Base-by-base conservation (phyloP, 2,888 invertebrate genomes). In the Eutolmus rufibarbis region DNA sequence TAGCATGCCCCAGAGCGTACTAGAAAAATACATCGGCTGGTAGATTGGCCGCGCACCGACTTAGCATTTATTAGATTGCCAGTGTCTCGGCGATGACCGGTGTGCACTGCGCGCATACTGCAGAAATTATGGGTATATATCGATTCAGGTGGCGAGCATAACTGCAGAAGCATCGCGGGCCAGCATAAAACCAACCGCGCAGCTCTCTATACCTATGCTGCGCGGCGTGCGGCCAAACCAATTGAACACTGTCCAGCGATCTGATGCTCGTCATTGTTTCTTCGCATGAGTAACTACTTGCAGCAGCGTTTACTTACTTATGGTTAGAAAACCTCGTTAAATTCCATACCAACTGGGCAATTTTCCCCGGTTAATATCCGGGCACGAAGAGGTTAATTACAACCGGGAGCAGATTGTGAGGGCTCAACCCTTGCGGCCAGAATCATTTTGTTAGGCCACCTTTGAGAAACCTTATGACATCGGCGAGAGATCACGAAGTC, bases 61-160 rank as follows among this genome's bases (percentile, higher is more conserved):
- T 66, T 66, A 66, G 66, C 66, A 66, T 66, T 66, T 66, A 66
- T 66, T 66, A 66, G 66, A 66, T 66, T 66, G 66, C 9, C 28
- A 12, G 66, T 28, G 79, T 79, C 79, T 46, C 79, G 28, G n/a
- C 51, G 51, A 56, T 79, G 79, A 51, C 46, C 51, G 79, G 78
- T 66, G 66, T 9, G 23, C 46, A 79, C 14, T 28, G 66, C 9
- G n/a, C 51, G 51, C 43, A 40, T 79, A 79, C 79, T 51, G 23
- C 28, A 79, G n/a, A 79, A 66, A 79, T 28, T 79, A 79, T 51
- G 51, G 79, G 31, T 56, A 51, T 5, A 46, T 51, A 79, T 79
- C 79, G 56, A 79, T 79, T 40, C 78, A 76, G 23, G 78, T 78
- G n/a, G 12, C 37, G 23, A 66, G 12, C 23, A 12, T 12, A 40